Conservation (phyloP, 2,797 vertebrate species). For the Pipistrellus pipistrellus region DNA sequence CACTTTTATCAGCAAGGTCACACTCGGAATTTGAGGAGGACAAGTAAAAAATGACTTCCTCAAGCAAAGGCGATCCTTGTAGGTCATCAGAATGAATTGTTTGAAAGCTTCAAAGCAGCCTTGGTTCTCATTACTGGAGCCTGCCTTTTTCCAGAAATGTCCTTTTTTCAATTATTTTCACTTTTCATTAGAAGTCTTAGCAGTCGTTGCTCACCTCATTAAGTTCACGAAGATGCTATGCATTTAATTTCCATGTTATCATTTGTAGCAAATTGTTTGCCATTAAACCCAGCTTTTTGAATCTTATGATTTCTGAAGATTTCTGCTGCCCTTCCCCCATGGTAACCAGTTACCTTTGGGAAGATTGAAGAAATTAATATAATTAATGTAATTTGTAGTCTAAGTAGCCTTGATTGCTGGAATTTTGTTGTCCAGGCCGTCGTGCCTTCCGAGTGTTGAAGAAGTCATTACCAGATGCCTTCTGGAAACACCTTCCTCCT, state of each 20-base stretch:
- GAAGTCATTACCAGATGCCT: constrained; percentile 33
- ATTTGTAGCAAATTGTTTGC: constrained; percentile 70
- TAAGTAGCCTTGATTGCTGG: constrained; percentile 1
- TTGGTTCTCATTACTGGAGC: constrained; percentile 69
- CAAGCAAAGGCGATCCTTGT: constrained; percentile 48
- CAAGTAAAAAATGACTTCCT: constrained; percentile 77
- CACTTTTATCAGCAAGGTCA: constrained; percentile 69
- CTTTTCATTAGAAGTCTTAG: constrained; percentile 79
- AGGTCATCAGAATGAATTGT: constrained; percentile 65
- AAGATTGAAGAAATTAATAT: constrained; percentile 7
- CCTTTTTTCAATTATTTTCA: constrained; percentile 82
- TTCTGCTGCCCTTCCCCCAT: background rate
- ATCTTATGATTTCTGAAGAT: constrained; percentile 11
- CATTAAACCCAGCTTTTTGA: constrained; percentile 45
- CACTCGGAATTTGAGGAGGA: constrained; percentile 70
- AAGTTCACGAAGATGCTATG: constrained; percentile 64
- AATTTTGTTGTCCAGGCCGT: background rate
- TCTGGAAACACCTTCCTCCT: background rate
- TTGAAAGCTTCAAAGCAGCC: constrained; percentile 68
- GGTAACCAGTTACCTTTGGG: background rate
- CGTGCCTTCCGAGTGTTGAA: background rate
- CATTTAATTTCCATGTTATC: constrained; percentile 72
- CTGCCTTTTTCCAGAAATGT: constrained; percentile 66
- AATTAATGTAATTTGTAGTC: constrained; percentile 47
- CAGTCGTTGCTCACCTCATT: constrained; percentile 76